Base-by-base conservation (phyloP, 2,888 invertebrate species). In the Bellardia pandia region DNA sequence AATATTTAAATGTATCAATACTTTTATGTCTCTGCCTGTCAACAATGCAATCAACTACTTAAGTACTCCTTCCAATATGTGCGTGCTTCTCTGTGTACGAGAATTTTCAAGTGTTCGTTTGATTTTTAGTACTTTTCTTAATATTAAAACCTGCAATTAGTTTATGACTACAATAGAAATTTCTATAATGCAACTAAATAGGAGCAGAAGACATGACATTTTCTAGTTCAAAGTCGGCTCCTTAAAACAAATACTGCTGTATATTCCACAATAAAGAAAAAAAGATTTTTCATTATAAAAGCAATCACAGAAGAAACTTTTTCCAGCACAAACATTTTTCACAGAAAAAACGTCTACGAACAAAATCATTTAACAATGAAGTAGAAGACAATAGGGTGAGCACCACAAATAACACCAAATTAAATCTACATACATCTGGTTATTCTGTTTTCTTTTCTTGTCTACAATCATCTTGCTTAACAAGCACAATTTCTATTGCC, bases 71-170 rank as follows among this genome's bases (percentile, higher is more conserved):
- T 30, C 11, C 30, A 13, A 48, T 13, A 68, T 45, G 66, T 68
- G 23, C 23, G 48, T 48, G 9, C 23, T 14, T 40, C 48, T 33
- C 14, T 3, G 2, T 45, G 13, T 45, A 45, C 11, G 45, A 45
- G 45, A 4, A 45, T 45, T 45, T 45, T 0, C 23, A 68, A 45
- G 48, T 33, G 48, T 3, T 58, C 30, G 9, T 11, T 58, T 58
- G 58, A 30, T 58, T 58, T 30, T 30, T 58, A 58, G 30, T 30
- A 58, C 9, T 30, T 58, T 58, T 30, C 23, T 13, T 45, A 13
- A 58, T 58, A 58, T 58, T 58, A 30, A 58, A 58, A 58, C 4
- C 58, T 33, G 33, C 45, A 68, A 45, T 68, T 68, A 68, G 48
- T 69, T 69, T 51, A 51, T 51, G 48, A 16, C 51, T 69, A 33